A percentile compares a stretch with the other conserved stretches of the same genome.
Conservation (phyloP, 2,888 invertebrate genomes). For the Flabesymbios commensalis region DNA sequence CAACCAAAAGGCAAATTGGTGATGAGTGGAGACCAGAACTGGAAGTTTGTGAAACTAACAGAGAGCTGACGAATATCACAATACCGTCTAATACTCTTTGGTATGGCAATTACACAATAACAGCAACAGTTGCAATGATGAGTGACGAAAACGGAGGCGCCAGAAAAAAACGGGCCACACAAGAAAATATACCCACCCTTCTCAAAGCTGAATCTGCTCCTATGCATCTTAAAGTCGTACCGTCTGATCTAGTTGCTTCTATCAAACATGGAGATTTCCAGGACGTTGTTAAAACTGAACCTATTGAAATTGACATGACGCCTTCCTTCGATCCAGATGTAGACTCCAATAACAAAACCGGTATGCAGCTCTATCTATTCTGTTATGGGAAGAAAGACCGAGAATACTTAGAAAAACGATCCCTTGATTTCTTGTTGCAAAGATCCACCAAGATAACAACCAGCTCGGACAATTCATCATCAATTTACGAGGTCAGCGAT, state of each 20-base stretch:
- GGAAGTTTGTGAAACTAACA: slow-evolving; percentile 27
- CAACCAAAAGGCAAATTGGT: slow-evolving; percentile 7
- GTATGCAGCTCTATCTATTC: slow-evolving; percentile 45
- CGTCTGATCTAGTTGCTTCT: slow-evolving; percentile 28
- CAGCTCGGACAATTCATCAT: slow-evolving; percentile 4
- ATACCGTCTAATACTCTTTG: slow-evolving; percentile 31
- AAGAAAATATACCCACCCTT: slow-evolving; percentile 9
- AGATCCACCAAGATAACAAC: slow-evolving; percentile 7
- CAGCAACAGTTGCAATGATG: slow-evolving; percentile 40
- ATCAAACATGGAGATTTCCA: slow-evolving; percentile 11
- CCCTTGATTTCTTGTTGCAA: slow-evolving; percentile 1
- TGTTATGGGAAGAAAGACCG: slow-evolving; percentile 34
- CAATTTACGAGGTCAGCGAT: slow-evolving; percentile 15
- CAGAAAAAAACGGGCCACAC: background rate
- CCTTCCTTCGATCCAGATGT: slow-evolving; percentile 36
- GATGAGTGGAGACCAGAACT: slow-evolving; percentile 34
- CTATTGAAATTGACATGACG: slow-evolving; percentile 21
- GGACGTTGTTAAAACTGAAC: slow-evolving; percentile 9
- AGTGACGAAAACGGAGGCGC: background rate
- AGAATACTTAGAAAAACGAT: background rate
- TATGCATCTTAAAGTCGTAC: slow-evolving; percentile 24
- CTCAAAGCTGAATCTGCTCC: slow-evolving; percentile 9
- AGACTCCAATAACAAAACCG: slow-evolving; percentile 36
- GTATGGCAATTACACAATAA: slow-evolving; percentile 45
- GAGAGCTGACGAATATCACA: background rate